phyloP scores from a whole-genome alignment of 1,140 invertebrate genomes.

The Aphelenchoides fujianensis region DNA sequence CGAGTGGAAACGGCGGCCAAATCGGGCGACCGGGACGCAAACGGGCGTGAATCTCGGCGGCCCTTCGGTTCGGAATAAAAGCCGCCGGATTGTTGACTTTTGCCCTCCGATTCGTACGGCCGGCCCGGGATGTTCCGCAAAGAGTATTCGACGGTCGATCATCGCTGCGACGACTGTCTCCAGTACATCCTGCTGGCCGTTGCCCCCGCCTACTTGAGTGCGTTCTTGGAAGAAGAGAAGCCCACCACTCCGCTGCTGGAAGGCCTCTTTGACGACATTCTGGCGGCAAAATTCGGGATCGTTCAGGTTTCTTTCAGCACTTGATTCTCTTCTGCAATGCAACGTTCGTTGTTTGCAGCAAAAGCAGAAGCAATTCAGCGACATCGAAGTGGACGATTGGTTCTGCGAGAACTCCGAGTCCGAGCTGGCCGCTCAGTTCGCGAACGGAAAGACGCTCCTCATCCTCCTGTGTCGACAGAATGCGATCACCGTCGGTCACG shows the following conservation, averaged over 20 bases:
- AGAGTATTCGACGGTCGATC: conserved; percentile 4
- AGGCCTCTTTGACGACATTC: background rate
- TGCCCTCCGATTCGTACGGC: background rate
- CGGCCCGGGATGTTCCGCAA: background rate
- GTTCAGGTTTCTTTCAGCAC: background rate
- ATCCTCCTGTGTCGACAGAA: conserved; percentile 7
- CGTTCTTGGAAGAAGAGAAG: background rate
- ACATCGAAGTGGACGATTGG: background rate
- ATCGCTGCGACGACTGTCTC: background rate
- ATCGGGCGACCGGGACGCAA: no score
- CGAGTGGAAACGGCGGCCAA: background rate
- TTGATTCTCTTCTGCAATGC: background rate
- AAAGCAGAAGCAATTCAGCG: conserved; percentile 4
- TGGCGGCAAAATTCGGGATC: background rate
- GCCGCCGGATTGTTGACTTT: background rate
- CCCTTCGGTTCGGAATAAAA: no score
- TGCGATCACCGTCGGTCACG: background rate
- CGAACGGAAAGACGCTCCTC: conserved; percentile 3
- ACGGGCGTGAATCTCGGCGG: no score
- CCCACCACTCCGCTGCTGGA: background rate
- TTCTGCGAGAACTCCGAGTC: background rate
- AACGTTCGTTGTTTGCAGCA: background rate
- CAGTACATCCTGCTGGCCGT: conserved; percentile 1
- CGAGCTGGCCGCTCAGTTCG: background rate
- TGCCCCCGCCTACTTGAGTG: background rate